Evolutionary conservation across 2,113 vertebrate genomes (phyloP), one percentile per base, ranked within the genome.

Genomic region (Oophaga pumilio): DNA sequence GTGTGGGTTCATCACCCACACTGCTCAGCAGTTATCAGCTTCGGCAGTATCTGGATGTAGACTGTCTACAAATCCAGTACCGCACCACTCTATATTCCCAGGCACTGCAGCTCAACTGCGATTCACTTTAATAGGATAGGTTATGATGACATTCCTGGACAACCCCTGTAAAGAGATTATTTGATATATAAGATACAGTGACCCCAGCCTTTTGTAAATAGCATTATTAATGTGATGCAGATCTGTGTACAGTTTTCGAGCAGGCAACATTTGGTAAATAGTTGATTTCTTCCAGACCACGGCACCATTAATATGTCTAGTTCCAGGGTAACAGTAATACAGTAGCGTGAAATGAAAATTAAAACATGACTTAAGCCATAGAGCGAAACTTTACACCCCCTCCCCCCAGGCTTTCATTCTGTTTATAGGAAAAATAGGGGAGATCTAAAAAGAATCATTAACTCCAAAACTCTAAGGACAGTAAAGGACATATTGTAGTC

Each of bases 401-500:
- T 5, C 11, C 52, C 22, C 52, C 0, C 9, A 59, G n/a, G n/a
- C 53, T 0, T 79, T 13, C 22, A 26, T 59, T 24, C 24, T 79
- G n/a, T 28, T 56, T 79, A 79, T 2, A 18, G 8, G 50, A 49
- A 74, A 20, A 50, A 1, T 50, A 1, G 71, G 18, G 15, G 22
- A 8, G 10, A 11, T 22, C 71, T 43, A 18, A 2, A 73, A 73
- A 73, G 28, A 33, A 14, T 74, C 33, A 18, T 73, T 18, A 22
- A 50, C 18, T 50, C 43, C 14, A 4, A 28, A 57, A 28, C 56
- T 78, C 24, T 78, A 78, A 78, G 24, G 24, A 57, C n/a, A 2
- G 20, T 80, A 22, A 80, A 80, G 57, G 43, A 68, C 60, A 82
- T 49, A 49, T 82, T 82, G 79, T 82, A 82, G 33, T 22, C 78